These are phyloP conservation scores for Diarsia rubi DNA, from an alignment of 2,888 invertebrate genomes.

Conservation along the genomic window DNA sequence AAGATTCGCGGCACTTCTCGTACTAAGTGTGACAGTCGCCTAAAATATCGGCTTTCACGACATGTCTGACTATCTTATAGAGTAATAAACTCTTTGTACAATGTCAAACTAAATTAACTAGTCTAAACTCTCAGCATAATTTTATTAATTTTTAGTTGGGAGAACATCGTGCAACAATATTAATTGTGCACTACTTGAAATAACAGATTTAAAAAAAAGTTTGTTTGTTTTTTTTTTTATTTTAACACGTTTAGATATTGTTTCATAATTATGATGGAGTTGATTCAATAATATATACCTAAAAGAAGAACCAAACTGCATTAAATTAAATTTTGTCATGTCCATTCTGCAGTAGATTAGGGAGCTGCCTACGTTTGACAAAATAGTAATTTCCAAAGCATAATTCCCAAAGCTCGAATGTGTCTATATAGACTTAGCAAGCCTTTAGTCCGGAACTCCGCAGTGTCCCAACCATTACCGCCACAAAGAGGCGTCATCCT, in stretches of 20 bases:
- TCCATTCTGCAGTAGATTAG: neutral
- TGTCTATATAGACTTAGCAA: conserved; percentile 38
- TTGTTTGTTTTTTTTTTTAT: too few species aligned
- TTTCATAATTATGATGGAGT: neutral
- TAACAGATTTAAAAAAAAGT: neutral
- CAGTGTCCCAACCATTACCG: conserved; percentile 43
- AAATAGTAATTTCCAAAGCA: conserved; percentile 12
- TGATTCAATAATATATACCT: neutral
- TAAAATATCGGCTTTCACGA: conserved; percentile 49
- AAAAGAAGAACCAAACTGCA: neutral
- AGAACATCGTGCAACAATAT: neutral
- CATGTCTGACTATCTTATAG: conserved; percentile 11
- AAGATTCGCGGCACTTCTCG: conserved; percentile 42
- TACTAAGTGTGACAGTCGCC: conserved; percentile 43
- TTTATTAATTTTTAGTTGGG: neutral
- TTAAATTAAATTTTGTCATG: conserved; percentile 7
- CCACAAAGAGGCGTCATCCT: conserved; percentile 50
- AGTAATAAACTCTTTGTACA: conserved; percentile 8
- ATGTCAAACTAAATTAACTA: neutral
- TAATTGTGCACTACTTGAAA: neutral
- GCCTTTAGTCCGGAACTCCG: conserved; percentile 33
- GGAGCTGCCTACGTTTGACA: neutral
- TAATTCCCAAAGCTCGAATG: conserved; percentile 34
- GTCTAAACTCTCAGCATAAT: neutral
- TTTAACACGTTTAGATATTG: neutral